These are phyloP conservation scores for Melieria crassipennis DNA, from an alignment of 2,888 invertebrate species.

Conservation along the genomic window DNA sequence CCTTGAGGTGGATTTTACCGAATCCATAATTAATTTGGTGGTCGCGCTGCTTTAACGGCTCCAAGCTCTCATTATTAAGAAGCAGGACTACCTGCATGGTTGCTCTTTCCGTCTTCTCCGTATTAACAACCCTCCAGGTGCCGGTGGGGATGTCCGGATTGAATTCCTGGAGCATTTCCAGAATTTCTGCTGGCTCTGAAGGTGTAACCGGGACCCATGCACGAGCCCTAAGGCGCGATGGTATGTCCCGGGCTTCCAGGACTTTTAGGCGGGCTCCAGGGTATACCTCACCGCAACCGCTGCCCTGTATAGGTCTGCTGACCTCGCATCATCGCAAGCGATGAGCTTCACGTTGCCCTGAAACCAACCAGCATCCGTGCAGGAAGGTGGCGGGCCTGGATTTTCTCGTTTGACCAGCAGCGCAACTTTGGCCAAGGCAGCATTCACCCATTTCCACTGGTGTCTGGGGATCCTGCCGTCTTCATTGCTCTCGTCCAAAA, in stretches of 20 bases:
- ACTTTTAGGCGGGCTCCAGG: conserved; percentile 16
- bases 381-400: too few relatives aligned
- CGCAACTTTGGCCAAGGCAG: too few relatives aligned
- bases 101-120: background rate
- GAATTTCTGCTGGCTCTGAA: background rate
- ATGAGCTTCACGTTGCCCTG: conserved; percentile 26
- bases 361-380: conserved; percentile 21
- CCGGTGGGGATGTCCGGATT: conserved; percentile 2
- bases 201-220: conserved; percentile 12
- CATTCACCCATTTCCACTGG: too few relatives aligned
- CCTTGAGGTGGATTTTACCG: background rate
- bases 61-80: background rate
- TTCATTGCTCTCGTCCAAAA: background rate
- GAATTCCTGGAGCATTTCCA: background rate
- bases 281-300: conserved; percentile 21
- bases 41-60: too few relatives aligned
- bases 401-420: too few relatives aligned
- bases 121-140: conserved; percentile 7
- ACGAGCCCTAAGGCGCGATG: conserved; percentile 7
- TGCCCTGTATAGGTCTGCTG: conserved; percentile 17
- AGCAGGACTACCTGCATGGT: background rate
- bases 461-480: background rate
- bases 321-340: conserved; percentile 21
- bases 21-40: background rate
- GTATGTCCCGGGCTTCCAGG: background rate